Percentiles rank a stretch among this genome's conserved stretches.
Evolutionary conservation across 2,888 invertebrate genomes (phyloP).

Genomic region (Acanthococcus lagerstroemiae): DNA sequence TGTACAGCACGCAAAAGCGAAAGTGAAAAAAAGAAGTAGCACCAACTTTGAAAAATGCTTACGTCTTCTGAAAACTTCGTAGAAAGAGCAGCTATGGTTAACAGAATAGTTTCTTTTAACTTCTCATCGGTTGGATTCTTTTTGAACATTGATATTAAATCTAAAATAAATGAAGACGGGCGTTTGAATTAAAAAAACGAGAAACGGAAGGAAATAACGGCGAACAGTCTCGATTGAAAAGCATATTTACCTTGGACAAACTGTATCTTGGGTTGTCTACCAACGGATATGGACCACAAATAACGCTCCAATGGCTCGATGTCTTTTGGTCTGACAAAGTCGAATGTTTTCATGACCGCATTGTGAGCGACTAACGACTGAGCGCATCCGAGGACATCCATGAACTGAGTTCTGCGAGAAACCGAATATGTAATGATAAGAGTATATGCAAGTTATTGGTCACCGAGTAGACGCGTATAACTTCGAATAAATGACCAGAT

Average conservation of each 20-base stretch:
- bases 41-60: too few relatives aligned
- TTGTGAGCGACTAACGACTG: constrained; percentile 58
- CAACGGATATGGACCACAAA: constrained; percentile 60
- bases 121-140: constrained; percentile 45
- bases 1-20: too few relatives aligned
- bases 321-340: constrained; percentile 47
- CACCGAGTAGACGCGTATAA: too few relatives aligned
- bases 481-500: too few relatives aligned
- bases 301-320: constrained; percentile 59
- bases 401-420: constrained; percentile 49
- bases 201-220: neutral
- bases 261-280: constrained; percentile 51
- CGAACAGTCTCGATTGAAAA: neutral
- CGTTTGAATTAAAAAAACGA: neutral
- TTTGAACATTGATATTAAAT: constrained; percentile 44
- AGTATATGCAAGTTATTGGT: too few relatives aligned
- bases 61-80: constrained; percentile 23
- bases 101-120: constrained; percentile 55
- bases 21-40: too few relatives aligned
- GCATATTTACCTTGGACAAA: constrained; percentile 43
- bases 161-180: constrained; percentile 39
- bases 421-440: too few relatives aligned
- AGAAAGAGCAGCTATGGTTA: constrained; percentile 55
- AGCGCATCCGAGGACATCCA: constrained; percentile 59
- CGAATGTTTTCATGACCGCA: constrained; percentile 55